Evolutionary conservation across 1,140 invertebrate species (phyloP).

Genomic region (Wiebesia pumilae): DNA sequence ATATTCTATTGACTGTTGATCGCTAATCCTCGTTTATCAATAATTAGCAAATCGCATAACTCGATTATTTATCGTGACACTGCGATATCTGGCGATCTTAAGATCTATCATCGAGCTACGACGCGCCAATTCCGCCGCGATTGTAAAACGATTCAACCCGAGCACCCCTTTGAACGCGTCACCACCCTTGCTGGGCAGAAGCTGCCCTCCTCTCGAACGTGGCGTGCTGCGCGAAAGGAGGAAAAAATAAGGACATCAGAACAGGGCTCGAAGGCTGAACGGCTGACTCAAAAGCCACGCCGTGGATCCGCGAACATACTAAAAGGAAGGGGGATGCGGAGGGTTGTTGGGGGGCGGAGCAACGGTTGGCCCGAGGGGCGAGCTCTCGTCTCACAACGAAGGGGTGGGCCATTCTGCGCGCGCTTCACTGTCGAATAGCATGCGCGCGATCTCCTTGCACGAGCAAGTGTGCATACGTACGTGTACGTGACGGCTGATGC

Average conservation of each 20-base stretch:
- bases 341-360: background rate
- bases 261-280: background rate
- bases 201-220: background rate
- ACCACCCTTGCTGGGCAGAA: background rate
- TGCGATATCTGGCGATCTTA: too few relatives aligned
- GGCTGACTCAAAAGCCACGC: too few relatives aligned
- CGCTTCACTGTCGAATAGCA: background rate
- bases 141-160: background rate
- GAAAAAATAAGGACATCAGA: background rate
- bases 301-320: too few relatives aligned
- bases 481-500: background rate
- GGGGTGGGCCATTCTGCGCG: background rate
- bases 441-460: background rate
- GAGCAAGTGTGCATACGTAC: background rate
- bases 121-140: too few relatives aligned
- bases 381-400: background rate
- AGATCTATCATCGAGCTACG: too few relatives aligned
- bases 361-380: background rate
- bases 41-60: too few relatives aligned
- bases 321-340: background rate
- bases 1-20: too few relatives aligned
- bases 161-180: background rate
- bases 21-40: too few relatives aligned
- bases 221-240: background rate
- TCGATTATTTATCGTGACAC: too few relatives aligned